Conservation (phyloP, 2,797 vertebrate genomes). For the Sebastes aleutianus region DNA sequence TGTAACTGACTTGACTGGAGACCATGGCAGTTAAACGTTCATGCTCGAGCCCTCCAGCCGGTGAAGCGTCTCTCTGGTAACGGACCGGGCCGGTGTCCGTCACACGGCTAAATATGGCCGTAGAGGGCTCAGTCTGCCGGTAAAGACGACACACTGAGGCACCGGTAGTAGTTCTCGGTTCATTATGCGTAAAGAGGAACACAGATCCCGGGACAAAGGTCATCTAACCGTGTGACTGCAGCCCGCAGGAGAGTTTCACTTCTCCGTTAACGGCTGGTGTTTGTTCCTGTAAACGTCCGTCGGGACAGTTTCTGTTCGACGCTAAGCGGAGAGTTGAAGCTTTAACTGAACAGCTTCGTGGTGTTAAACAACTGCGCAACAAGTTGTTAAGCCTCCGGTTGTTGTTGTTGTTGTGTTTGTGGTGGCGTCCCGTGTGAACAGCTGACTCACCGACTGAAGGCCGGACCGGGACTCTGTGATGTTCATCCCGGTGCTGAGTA, state of each 20-base stretch:
- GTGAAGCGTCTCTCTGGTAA: background rate
- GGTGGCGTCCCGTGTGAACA: slow-evolving; percentile 22
- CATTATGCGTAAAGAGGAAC: slow-evolving; percentile 43
- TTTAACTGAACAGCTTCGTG: background rate
- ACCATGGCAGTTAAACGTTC: too few species aligned
- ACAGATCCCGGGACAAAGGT: slow-evolving; percentile 26
- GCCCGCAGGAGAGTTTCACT: slow-evolving; percentile 38
- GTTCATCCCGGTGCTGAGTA: background rate
- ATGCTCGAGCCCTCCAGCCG: background rate
- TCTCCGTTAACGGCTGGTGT: slow-evolving; percentile 2
- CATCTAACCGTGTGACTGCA: slow-evolving; percentile 43
- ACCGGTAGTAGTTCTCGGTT: background rate
- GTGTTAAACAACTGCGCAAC: slow-evolving; percentile 18
- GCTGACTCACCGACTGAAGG: slow-evolving; percentile 56
- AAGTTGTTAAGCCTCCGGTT: background rate
- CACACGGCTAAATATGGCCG: slow-evolving; percentile 58
- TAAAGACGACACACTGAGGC: background rate
- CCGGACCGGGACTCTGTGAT: slow-evolving; percentile 12
- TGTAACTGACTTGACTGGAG: background rate
- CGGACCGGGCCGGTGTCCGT: slow-evolving; percentile 8
- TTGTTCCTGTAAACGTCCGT: background rate
- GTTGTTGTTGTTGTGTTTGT: slow-evolving; percentile 8
- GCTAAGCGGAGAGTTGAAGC: background rate
- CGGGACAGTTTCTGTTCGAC: too few species aligned
- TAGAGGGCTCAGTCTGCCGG: background rate